phyloP scores from a whole-genome alignment of 2,113 vertebrate genomes.

The Anhinga anhinga region DNA sequence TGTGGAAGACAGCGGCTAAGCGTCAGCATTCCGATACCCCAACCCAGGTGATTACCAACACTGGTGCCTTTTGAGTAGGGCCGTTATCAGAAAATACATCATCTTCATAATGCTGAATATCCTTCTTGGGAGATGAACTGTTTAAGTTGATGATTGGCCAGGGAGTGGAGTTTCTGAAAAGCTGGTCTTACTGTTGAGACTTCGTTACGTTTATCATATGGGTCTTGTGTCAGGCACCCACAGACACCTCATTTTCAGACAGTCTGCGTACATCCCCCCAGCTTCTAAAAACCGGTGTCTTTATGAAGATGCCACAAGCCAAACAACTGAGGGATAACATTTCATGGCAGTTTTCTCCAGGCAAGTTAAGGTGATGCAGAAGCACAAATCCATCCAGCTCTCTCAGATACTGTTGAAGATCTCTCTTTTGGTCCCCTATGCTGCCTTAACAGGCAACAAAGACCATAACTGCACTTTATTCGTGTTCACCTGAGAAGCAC shows the following conservation, averaged over 20 bases:
- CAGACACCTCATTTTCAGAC: accelerated
- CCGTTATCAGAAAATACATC: neutral
- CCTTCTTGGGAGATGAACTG: neutral
- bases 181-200: neutral
- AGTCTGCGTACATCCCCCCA: neutral
- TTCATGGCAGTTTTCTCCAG: neutral
- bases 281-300: neutral
- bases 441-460: neutral
- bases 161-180: neutral
- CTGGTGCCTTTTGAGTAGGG: neutral
- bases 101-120: neutral
- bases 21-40: neutral
- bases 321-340: neutral
- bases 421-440: neutral
- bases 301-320: neutral
- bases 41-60: accelerated
- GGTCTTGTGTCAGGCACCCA: neutral
- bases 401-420: neutral
- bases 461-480: neutral
- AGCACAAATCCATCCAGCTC: neutral
- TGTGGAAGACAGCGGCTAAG: neutral
- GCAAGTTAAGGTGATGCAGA: neutral
- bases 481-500: neutral
- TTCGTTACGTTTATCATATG: neutral
- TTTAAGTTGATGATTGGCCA: neutral